Evolutionary conservation across 1,140 invertebrate genomes (phyloP), one percentile per base, ranked within the genome.

Genomic region (Trialeurodes vaporariorum): DNA sequence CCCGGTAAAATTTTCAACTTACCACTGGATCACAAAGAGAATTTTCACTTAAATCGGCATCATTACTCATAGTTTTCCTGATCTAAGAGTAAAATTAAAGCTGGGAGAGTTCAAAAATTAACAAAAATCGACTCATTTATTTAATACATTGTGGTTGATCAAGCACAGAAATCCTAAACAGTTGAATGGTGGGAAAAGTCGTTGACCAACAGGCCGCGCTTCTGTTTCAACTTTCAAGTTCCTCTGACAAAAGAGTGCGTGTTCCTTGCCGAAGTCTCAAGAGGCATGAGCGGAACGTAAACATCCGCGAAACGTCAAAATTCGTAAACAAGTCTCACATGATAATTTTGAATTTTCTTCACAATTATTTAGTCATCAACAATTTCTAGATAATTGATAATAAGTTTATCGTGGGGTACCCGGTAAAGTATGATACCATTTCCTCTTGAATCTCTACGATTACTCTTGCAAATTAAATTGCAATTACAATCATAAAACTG

Each of bases 1-100:
- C 69, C 68, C 27, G 17, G 34, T 49, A 60, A 23, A 34, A 27
- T 64, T 34, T 69, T 62, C 22, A 22, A 73, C 73, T 76, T 74
- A 78, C 77, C 58, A 78, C 77, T 27, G 77, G 77, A 75, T 78
- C 77, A 70, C 77, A 78, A 67, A 78, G 76, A 61, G 77, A 76
- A 63, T 71, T 72, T 68, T 76, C 75, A 63, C 77, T 76, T 61
- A 78, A 73, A 70, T 78, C 76, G 68, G 77, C 77, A 72, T 77
- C 77, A 76, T 76, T 49, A 67, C 67, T 61, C 65, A 62, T 2
- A 61, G 64, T 24, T 60, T 70, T 23, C 67, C 66, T 49, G 61
- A 66, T 70, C 25, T 64, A 58, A 59, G 17, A 9, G 61, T 2
- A 25, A 66, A 27, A 22, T 25, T 59, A 27, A 21, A 24, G 26